Conservation (phyloP, 2,113 vertebrate species). For the Phalacrocorax brasilianus region DNA sequence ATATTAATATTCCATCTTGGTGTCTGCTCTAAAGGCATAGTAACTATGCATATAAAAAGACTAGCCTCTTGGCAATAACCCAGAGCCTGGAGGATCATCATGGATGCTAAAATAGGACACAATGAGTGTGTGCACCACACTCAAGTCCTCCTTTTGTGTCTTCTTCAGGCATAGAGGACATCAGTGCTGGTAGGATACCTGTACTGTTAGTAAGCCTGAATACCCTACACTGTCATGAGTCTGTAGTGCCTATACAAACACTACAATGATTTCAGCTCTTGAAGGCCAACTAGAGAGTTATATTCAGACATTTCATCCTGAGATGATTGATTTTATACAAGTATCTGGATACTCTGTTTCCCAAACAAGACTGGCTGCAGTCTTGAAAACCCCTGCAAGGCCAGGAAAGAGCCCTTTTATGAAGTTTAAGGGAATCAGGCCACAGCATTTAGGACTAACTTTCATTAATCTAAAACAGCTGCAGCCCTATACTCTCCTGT, state of each 20-base stretch:
- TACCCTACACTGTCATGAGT: background rate
- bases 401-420: background rate
- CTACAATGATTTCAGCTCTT: background rate
- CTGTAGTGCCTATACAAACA: background rate
- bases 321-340: background rate
- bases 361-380: background rate
- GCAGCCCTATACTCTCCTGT: background rate
- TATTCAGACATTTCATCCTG: background rate
- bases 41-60: background rate
- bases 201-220: background rate
- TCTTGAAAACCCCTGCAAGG: background rate
- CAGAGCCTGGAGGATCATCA: background rate
- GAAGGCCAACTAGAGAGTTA: background rate
- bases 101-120: background rate
- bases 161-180: background rate
- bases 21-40: background rate
- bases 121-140: background rate
- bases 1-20: background rate
- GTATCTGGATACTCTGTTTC: background rate
- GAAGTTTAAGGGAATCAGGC: background rate
- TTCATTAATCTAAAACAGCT: background rate
- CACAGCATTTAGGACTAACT: background rate
- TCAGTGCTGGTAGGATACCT: background rate
- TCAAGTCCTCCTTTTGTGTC: background rate
- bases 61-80: background rate